A percentile compares a stretch with the other conserved stretches of the same genome.
These are phyloP conservation scores for Cherax destructor DNA, from an alignment of 1,140 invertebrate species.

Conservation along the genomic window DNA sequence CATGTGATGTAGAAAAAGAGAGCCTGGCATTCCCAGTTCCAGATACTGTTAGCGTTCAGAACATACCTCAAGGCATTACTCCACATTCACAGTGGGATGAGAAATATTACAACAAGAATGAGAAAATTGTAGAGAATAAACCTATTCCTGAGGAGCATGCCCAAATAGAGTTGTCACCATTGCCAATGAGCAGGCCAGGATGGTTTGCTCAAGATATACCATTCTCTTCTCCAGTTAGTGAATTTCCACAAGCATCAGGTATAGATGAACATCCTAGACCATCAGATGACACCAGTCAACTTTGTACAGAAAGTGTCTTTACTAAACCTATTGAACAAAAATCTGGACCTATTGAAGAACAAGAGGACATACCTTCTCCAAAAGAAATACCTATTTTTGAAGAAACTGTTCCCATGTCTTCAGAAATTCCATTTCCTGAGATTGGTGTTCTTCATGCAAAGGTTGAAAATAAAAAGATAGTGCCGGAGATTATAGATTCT, in stretches of 20 bases:
- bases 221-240: background rate
- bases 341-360: slow-evolving; percentile 12
- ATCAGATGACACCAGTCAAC: background rate
- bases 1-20: background rate
- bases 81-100: background rate
- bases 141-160: background rate
- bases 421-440: slow-evolving; percentile 18
- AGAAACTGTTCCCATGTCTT: background rate
- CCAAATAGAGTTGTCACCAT: background rate
- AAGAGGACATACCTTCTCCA: background rate
- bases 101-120: background rate
- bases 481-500: background rate
- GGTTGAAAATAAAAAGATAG: background rate
- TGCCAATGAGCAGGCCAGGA: background rate
- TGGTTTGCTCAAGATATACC: background rate
- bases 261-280: background rate
- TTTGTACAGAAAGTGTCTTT: background rate
- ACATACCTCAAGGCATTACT: background rate
- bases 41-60: background rate
- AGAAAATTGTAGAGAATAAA: background rate
- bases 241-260: background rate
- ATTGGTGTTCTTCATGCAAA: background rate
- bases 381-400: background rate
- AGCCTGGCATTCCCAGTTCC: background rate
- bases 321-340: background rate